Conservation (phyloP, 2,113 vertebrate species). For the Thryonomys swinderianus region DNA sequence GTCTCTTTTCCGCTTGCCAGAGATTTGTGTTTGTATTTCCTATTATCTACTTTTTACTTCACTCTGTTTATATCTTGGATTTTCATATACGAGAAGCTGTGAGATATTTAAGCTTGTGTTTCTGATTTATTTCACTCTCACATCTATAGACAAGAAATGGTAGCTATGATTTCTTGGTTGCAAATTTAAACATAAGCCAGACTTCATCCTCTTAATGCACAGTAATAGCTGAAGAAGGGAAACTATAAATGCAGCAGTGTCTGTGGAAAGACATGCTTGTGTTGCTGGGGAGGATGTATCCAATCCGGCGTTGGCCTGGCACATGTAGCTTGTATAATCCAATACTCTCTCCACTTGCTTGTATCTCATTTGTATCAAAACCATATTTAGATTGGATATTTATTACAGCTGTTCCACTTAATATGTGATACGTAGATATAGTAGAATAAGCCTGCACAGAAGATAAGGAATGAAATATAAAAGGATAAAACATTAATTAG, state of each 20-base stretch:
- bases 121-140: neutral
- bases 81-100: neutral
- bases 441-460: neutral
- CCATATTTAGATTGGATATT: neutral
- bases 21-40: neutral
- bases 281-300: neutral
- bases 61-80: neutral
- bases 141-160: neutral
- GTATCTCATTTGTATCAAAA: neutral
- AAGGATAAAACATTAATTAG: neutral
- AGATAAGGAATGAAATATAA: neutral
- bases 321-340: neutral
- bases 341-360: neutral
- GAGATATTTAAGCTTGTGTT: neutral
- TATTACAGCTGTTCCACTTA: neutral
- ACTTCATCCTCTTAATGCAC: neutral
- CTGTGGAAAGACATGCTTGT: neutral
- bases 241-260: neutral
- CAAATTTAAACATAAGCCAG: neutral
- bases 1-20: neutral
- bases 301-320: neutral
- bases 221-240: neutral
- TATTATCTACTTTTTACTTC: neutral
- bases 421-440: neutral
- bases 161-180: neutral